Base-by-base conservation (phyloP, 1,140 invertebrate genomes). In the Mactra quadrangularis region DNA sequence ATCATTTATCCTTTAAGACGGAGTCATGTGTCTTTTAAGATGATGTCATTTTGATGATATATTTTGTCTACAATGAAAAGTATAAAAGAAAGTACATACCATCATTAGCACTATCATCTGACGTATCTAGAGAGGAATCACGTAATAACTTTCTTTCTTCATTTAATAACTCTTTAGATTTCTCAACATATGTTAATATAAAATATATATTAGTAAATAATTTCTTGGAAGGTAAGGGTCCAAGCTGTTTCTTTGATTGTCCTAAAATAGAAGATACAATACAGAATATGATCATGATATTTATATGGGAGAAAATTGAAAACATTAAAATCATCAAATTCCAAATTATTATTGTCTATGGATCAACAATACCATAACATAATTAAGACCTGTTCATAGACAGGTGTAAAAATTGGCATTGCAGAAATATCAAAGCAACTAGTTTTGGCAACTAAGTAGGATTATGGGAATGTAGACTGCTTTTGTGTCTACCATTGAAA, bases 141-240 rank as follows among this genome's bases (percentile, higher is more conserved):
- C 74, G 41, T n/a, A 89, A n/a, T 7, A 88, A n/a, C 29, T 83
- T 70, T 45, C 78, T 87, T 45, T 89, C 88, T n/a, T 68, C 60
- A 13, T 75, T 50, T 25, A 72, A 50, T 19, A 85, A 41, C 52
- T 86, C 86, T 9, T 33, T 27, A 0, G 84, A 74, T 72, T 87
- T 89, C 27, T 87, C 84, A 0, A 86, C 87, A 74, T 88, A 68
- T 0, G 89, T 89, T 33, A 89, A 71, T 15, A 89, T 68, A 31
- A 89, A 89, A 15, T 60, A 62, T 15, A 87, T 71, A 13, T 82
- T 86, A 25, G 47, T n/a, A 60, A 89, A 87, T 13, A 89, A 53
- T 33, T 70, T 76, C 13, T 75, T 47, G 17, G 11, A 38, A 19
- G 85, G 72, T n/a, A 85, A 2, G 35, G 81, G 55, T 87, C 85